Evolutionary conservation across 2,113 vertebrate genomes (phyloP), one percentile per base, ranked within the genome.

Genomic region (Oceanites oceanicus): DNA sequence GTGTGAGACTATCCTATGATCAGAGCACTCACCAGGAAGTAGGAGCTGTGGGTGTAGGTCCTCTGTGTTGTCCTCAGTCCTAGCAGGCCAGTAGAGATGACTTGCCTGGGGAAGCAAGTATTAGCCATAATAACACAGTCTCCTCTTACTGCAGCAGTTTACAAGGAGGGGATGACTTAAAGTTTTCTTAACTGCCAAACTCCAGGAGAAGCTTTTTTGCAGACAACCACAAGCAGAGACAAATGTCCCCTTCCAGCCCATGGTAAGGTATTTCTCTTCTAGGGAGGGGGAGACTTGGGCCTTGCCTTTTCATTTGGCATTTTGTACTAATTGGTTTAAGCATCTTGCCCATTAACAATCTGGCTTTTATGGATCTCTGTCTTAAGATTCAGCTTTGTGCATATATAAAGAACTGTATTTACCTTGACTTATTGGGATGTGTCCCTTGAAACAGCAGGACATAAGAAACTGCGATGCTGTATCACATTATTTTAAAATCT

Each of bases 191-290:
- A 50, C 11, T 50, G 10, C 7, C 32, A 40, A 14, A 29, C 7
- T 70, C 13, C 71, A 62, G n/a, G 16, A 66, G 3, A 61, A 76
- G 5, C 0, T 17, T 63, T 73, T 94, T 72, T 59, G 36, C 34
- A 78, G 61, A 67, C 3, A 56, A 29, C 6, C 8, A 29, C 30
- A 70, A 61, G 13, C 9, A 75, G 40, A 52, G 36, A 25, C 10
- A 67, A 53, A 66, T 38, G 1, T 12, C 9, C 22, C 2, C 12
- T 71, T 71, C 26, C 22, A 78, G 14, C 6, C 14, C 21, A 52
- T 0, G 0, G 19, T 34, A 52, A 72, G 7, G 11, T 75, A 34
- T 61, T 82, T 82, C n/a, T 67, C 12, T 86, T 76, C 1, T 1
- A 75, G 23, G 19, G 13, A 71, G 15, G 27, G 11, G 11, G 19